Evolutionary conservation across 2,797 vertebrate species (phyloP).

Genomic region (Sebastes nivosus): DNA sequence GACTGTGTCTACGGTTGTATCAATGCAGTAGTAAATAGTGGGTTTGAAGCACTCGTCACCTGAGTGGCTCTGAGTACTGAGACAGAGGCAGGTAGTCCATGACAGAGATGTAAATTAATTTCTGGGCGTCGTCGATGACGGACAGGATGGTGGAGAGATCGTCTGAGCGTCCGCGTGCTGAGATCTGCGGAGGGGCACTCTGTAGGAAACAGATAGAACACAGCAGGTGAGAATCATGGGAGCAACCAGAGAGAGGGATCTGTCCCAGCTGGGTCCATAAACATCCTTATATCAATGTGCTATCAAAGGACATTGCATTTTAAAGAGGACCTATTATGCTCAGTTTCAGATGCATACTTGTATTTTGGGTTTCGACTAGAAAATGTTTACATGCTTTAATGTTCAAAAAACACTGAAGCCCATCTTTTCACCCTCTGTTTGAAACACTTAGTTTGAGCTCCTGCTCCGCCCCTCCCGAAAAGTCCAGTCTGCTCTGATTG

Average conservation of each 20-base stretch:
- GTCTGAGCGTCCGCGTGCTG: slow-evolving; percentile 77
- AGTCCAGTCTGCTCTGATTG: too few species aligned
- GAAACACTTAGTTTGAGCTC: too few species aligned
- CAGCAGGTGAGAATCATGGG: neutral
- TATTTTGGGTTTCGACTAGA: too few species aligned
- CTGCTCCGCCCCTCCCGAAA: too few species aligned
- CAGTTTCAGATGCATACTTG: too few species aligned
- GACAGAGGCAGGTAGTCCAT: slow-evolving; percentile 86
- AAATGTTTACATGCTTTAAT: too few species aligned
- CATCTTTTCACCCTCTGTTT: too few species aligned
- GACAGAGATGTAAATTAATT: slow-evolving; percentile 82
- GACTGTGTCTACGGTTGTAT: neutral
- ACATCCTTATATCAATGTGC: neutral
- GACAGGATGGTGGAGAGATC: slow-evolving; percentile 83
- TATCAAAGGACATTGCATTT: neutral
- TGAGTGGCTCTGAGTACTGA: slow-evolving; percentile 72
- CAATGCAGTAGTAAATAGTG: too few species aligned
- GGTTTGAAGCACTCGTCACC: slow-evolving; percentile 58
- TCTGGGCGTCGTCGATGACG: slow-evolving; percentile 78
- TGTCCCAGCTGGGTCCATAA: neutral
- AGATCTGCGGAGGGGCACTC: slow-evolving; percentile 83
- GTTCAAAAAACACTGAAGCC: too few species aligned
- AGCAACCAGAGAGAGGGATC: neutral
- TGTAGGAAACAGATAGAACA: slow-evolving; percentile 34
- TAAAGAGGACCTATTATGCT: too few species aligned